phyloP scores from a whole-genome alignment of 2,797 vertebrate species.

The Phoebastria nigripes region DNA sequence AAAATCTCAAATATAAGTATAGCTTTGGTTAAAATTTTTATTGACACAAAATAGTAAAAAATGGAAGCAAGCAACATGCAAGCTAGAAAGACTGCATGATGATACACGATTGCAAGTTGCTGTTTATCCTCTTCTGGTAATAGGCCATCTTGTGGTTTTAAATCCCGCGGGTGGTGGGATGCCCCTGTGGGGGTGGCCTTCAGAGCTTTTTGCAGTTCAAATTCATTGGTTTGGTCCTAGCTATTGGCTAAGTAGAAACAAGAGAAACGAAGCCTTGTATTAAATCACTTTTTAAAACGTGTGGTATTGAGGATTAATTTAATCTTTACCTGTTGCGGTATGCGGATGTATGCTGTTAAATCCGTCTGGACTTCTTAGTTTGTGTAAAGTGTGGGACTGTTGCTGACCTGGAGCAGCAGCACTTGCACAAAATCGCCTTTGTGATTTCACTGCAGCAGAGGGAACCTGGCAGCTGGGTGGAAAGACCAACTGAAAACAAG shows the following conservation, averaged over 20 bases:
- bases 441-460: background rate
- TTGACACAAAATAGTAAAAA: background rate
- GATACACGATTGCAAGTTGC: background rate
- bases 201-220: background rate
- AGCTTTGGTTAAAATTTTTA: background rate
- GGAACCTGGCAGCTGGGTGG: background rate
- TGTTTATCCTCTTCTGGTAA: background rate
- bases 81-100: background rate
- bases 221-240: background rate
- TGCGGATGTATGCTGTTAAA: background rate
- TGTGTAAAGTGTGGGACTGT: background rate
- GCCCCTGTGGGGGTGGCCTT: background rate
- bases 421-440: background rate
- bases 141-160: background rate
- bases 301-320: background rate
- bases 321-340: background rate
- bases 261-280: rapidly evolving
- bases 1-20: background rate
- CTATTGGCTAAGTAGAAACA: background rate
- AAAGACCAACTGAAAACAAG: background rate
- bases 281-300: background rate
- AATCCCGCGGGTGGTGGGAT: rapidly evolving
- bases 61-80: background rate
- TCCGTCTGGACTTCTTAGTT: background rate
- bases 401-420: background rate